Base-by-base conservation (phyloP, 2,797 vertebrate genomes). In the Lutjanus campechanus region DNA sequence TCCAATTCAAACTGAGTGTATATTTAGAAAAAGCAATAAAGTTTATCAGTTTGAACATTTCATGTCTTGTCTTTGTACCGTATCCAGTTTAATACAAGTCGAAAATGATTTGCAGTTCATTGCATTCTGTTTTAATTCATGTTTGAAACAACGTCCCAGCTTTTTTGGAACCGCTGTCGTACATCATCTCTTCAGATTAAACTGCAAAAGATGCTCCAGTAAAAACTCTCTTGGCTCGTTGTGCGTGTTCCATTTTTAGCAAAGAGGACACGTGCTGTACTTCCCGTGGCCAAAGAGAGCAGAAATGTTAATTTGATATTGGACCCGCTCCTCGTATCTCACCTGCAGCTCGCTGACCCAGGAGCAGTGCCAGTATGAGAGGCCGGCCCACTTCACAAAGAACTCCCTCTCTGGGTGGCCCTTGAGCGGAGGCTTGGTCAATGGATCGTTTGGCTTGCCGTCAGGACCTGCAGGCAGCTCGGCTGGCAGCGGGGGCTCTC, bases 331-430 rank as follows among this genome's bases (percentile, higher is more conserved):
- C 58, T 76, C 60, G 51, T 3, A 0, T 29, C 95, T 95, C 85
- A 99, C 98, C 98, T 99, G 98, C 67, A 99, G 95, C 92, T 99
- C 98, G 90, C 96, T 99, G 91, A 98, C 97, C 98, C 98, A 99
- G 77, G 98, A 99, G 88, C 98, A 99, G 94, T 99, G 98, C 98
- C 98, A 99, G 93, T 98, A 99, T 10, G 98, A 99, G 0, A 99
- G 96, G 3, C 96, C 97, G 0, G 97, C 96, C 98, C 98, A 99
- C 81, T 99, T 99, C 8, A 99, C 98, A 0, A 99, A 99, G 95
- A 99, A 97, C 91, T 98, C 97, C 19, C 98, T 95, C 94, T 99
- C 98, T 0, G 98, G 97, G 75, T 94, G 96, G 43, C 98, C 98
- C 90, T 97, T 98, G 69, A 97, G 94, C 0, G 94, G 94, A 10